Evolutionary conservation across 2,113 vertebrate genomes (phyloP).

Genomic region (Protomyctophum bolini): DNA sequence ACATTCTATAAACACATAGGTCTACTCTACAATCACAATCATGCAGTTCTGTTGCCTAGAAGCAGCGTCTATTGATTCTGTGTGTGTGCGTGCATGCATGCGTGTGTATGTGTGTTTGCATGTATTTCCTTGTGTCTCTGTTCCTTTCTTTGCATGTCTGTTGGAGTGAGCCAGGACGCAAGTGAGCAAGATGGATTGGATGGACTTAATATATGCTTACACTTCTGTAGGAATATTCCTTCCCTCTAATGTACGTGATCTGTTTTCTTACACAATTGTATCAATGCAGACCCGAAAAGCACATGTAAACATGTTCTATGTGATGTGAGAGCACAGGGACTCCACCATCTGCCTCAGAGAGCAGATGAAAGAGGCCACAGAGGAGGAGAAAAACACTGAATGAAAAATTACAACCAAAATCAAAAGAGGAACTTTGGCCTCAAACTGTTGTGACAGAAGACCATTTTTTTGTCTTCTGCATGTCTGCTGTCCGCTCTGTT

Average conservation of each 20-base stretch:
- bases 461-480: slow-evolving; percentile 62
- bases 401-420: slow-evolving; percentile 23
- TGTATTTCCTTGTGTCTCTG: not conserved
- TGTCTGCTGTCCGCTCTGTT: not conserved
- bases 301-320: slow-evolving; percentile 56
- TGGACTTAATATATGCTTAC: too few relatives aligned
- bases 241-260: slow-evolving; percentile 12
- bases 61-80: not conserved
- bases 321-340: not conserved
- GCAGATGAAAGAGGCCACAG: slow-evolving; percentile 53
- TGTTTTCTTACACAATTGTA: slow-evolving; percentile 47
- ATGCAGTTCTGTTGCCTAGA: not conserved
- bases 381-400: slow-evolving; percentile 40
- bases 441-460: slow-evolving; percentile 50
- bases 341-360: slow-evolving; percentile 4
- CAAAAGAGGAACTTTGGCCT: slow-evolving; percentile 60
- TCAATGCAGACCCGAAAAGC: slow-evolving; percentile 26
- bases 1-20: too few relatives aligned
- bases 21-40: too few relatives aligned
- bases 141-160: too few relatives aligned
- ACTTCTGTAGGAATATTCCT: not conserved
- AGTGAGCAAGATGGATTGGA: too few relatives aligned
- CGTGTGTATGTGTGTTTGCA: not conserved
- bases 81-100: too few relatives aligned
- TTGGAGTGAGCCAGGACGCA: too few relatives aligned